Evolutionary conservation across 2,113 vertebrate genomes (phyloP).

Genomic region (Scomber colias): DNA sequence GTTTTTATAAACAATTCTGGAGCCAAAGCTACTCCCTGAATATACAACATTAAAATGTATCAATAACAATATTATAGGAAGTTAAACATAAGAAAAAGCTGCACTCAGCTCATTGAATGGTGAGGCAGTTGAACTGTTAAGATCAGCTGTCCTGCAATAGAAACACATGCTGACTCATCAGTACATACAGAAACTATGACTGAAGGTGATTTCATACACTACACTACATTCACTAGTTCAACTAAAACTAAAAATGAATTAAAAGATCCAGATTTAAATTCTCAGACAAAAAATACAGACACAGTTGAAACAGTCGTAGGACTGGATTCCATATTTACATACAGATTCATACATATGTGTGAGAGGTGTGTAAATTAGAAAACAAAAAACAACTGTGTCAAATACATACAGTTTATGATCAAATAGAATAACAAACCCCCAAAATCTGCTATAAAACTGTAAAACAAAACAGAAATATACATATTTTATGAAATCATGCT

Average conservation of each 20-base stretch:
- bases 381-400: not conserved
- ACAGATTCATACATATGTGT: not conserved
- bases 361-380: not conserved
- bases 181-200: not conserved
- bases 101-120: no score
- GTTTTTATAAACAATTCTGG: no score
- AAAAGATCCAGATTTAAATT: not conserved
- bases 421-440: not conserved
- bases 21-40: no score
- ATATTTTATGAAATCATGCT: not conserved
- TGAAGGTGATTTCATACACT: not conserved
- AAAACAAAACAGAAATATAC: not conserved
- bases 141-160: not conserved
- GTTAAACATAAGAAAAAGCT: not conserved
- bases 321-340: not conserved
- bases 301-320: not conserved
- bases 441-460: not conserved
- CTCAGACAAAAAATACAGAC: no score
- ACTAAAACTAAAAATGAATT: not conserved
- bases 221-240: not conserved
- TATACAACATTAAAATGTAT: not conserved
- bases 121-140: not conserved
- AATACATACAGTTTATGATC: not conserved
- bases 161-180: not conserved
- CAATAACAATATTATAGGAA: not conserved